Evolutionary conservation across 2,797 vertebrate species (phyloP).

Genomic region (Eurystomus glaucurus): DNA sequence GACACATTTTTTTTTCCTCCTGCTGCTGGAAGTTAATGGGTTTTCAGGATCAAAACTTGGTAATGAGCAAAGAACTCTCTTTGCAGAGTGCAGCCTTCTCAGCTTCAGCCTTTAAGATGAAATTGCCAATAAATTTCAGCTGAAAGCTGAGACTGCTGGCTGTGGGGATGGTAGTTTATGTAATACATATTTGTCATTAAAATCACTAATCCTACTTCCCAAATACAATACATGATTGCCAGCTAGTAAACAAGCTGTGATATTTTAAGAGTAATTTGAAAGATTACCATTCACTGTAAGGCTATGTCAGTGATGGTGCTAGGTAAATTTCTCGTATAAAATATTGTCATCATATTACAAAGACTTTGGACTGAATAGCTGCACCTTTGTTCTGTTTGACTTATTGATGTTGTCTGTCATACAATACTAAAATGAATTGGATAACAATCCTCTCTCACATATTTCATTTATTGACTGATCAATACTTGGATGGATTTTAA

Average conservation of each 20-base stretch:
- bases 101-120: not conserved
- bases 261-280: not conserved
- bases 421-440: not conserved
- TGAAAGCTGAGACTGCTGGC: not conserved
- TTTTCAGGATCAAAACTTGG: conserved; percentile 18
- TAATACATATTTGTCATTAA: not conserved
- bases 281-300: not conserved
- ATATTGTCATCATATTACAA: not conserved
- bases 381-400: not conserved
- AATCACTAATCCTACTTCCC: not conserved
- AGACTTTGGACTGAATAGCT: not conserved
- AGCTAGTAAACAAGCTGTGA: not conserved
- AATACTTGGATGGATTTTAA: not conserved
- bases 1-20: not conserved
- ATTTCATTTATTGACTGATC: not conserved
- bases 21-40: not conserved
- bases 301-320: not conserved
- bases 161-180: not conserved
- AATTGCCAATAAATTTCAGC: not conserved
- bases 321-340: not conserved
- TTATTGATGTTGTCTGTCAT: not conserved
- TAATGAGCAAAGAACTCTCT: not conserved
- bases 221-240: not conserved
- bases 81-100: not conserved
- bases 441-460: not conserved